Evolutionary conservation across 2,797 vertebrate species (phyloP).

Genomic region (Hypotaenidia okinawae): DNA sequence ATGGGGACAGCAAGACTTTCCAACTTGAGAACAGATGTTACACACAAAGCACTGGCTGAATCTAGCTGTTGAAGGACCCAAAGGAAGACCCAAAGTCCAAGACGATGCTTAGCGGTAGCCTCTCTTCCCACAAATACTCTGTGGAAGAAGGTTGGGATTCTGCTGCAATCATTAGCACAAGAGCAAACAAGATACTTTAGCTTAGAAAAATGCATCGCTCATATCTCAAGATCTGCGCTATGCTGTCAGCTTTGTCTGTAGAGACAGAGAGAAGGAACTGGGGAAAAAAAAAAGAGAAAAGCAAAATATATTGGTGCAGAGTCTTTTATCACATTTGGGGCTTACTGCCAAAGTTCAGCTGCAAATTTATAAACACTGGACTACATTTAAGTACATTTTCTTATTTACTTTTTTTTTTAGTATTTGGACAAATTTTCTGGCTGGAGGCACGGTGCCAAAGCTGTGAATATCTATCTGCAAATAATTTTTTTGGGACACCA

Average conservation of each 20-base stretch:
- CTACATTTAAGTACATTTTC: background rate
- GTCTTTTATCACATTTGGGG: conserved; percentile 1
- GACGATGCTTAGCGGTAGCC: background rate
- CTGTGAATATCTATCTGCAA: background rate
- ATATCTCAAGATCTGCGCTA: background rate
- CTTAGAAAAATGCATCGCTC: conserved; percentile 11
- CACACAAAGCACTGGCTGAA: background rate
- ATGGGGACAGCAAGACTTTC: conserved; percentile 13
- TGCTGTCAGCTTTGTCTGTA: background rate
- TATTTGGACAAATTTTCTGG: conserved; percentile 15
- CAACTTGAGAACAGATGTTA: background rate
- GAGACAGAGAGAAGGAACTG: background rate
- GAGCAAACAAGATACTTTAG: background rate
- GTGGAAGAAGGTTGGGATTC: background rate
- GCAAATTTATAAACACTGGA: background rate
- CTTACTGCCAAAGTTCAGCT: conserved; percentile 33
- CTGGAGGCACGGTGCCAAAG: background rate
- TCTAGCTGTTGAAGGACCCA: background rate
- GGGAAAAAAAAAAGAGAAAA: background rate
- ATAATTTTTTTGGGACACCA: background rate
- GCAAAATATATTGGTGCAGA: background rate
- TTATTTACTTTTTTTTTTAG: conserved; percentile 11
- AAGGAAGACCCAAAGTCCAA: conserved; percentile 12
- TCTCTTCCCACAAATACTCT: background rate
- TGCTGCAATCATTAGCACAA: conserved; percentile 1